Base-by-base conservation (phyloP, 2,113 vertebrate genomes). In the Danionella cerebrum region DNA sequence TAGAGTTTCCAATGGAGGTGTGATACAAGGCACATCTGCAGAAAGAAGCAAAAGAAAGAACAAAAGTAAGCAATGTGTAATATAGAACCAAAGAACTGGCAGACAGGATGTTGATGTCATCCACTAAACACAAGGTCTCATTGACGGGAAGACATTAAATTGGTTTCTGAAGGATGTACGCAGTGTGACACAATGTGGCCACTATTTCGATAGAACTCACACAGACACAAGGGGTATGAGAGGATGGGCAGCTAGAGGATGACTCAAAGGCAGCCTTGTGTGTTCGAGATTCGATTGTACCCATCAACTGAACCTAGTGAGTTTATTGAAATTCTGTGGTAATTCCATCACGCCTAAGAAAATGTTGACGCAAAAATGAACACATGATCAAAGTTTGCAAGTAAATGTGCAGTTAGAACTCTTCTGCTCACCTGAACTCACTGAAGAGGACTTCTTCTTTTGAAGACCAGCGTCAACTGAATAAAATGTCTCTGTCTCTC, bases 401-500 rank as follows among this genome's bases (percentile, higher is more conserved):
- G 42, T 19, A 33, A 6, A 9, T 33, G 3, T 33, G 29, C n/a
- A n/a, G n/a, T n/a, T n/a, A n/a, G n/a, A n/a, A n/a, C n/a, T n/a
- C n/a, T n/a, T n/a, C n/a, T 29, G 22, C 16, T 21, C 29, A 62
- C 58, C 58, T 62, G 58, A 62, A 12, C 10, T 44, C 24, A 31
- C 45, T 42, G 54, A 39, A 44, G 50, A 51, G 39, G 33, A 22
- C 13, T 52, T 36, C 4, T 29, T 44, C 45, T 60, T 69, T 59
- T 70, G 47, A 2, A 41, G 14, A 25, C 19, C 65, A 27, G 74
- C 24, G 27, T 70, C 69, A 9, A 69, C 70, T 7, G 79, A 67
- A 51, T 36, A 80, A 52, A 79, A 76, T 6, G 75, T 70, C 45
- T 85, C 78, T 0, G 19, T 71, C 47, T 83, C 82, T 62, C 79